Conservation (phyloP, 2,113 vertebrate genomes). For the Pseudorhombus dupliciocellatus region DNA sequence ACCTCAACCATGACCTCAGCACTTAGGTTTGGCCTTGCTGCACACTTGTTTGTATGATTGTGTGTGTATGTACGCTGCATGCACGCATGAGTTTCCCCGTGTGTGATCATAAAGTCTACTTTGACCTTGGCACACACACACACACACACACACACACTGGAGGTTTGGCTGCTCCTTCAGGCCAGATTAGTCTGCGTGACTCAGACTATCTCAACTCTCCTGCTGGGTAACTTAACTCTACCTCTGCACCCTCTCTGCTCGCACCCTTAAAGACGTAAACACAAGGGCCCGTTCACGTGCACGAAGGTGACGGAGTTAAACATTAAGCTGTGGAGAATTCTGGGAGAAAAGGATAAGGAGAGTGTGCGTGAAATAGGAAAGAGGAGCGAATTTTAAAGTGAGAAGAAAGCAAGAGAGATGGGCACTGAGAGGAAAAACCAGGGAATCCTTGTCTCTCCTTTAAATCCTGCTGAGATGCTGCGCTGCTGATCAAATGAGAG, state of each 20-base stretch:
- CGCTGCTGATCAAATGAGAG: constrained; percentile 70
- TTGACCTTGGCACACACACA: background rate
- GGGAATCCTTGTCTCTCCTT: constrained; percentile 51
- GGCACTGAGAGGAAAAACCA: constrained; percentile 46
- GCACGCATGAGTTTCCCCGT: no score
- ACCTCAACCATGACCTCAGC: no score
- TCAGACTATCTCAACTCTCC: background rate
- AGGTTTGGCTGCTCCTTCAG: background rate
- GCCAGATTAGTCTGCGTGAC: background rate
- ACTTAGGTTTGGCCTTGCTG: no score
- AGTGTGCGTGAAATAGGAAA: constrained; percentile 29
- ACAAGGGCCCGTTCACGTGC: constrained; percentile 5
- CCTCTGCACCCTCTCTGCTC: background rate
- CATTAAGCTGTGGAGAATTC: constrained; percentile 18
- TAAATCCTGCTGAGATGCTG: constrained; percentile 69
- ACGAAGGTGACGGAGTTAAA: constrained; percentile 15
- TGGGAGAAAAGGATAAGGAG: background rate
- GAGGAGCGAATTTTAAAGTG: constrained; percentile 35
- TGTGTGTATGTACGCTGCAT: no score
- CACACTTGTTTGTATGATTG: no score
- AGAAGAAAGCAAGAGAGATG: constrained; percentile 22
- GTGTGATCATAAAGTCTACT: no score
- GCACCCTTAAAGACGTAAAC: constrained; percentile 14
- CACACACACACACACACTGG: background rate
- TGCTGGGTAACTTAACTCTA: background rate